Conservation (phyloP, 2,888 invertebrate genomes). For the Choristoneura rosaceana region DNA sequence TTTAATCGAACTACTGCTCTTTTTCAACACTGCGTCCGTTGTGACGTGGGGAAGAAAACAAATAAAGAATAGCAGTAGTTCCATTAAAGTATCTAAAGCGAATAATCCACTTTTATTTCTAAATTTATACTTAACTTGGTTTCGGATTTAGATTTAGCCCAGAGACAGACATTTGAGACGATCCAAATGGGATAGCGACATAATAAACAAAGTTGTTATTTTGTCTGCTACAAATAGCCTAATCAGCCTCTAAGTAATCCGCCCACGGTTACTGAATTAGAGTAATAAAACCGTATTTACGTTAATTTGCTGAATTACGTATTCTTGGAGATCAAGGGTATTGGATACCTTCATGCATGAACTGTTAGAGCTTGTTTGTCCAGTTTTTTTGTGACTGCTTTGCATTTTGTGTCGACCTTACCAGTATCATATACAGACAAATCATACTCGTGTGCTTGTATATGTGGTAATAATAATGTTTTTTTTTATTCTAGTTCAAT, state of each 20-base stretch:
- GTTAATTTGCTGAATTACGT: slow-evolving; percentile 18
- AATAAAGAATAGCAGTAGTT: too few relatives aligned
- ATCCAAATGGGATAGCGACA: neutral
- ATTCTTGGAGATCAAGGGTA: slow-evolving; percentile 16
- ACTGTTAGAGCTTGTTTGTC: slow-evolving; percentile 18
- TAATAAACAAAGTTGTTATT: slow-evolving; percentile 25
- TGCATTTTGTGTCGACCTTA: slow-evolving; percentile 23
- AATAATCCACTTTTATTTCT: neutral
- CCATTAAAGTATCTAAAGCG: too few relatives aligned
- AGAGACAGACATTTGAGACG: neutral
- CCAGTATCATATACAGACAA: neutral
- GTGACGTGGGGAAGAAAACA: too few relatives aligned
- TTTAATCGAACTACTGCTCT: too few relatives aligned
- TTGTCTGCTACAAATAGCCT: slow-evolving; percentile 16
- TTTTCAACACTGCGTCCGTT: too few relatives aligned
- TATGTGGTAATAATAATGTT: slow-evolving; percentile 16
- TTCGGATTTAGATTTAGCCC: neutral
- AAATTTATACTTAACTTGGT: neutral
- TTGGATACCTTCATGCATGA: slow-evolving; percentile 21
- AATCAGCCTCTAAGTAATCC: slow-evolving; percentile 8
- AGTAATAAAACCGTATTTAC: slow-evolving; percentile 11
- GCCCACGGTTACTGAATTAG: slow-evolving; percentile 16
- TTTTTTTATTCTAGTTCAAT: slow-evolving; percentile 19
- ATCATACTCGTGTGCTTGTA: slow-evolving; percentile 10
- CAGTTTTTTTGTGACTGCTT: slow-evolving; percentile 26